phyloP scores from a whole-genome alignment of 2,888 invertebrate species.

The Ernsta delagoae region DNA sequence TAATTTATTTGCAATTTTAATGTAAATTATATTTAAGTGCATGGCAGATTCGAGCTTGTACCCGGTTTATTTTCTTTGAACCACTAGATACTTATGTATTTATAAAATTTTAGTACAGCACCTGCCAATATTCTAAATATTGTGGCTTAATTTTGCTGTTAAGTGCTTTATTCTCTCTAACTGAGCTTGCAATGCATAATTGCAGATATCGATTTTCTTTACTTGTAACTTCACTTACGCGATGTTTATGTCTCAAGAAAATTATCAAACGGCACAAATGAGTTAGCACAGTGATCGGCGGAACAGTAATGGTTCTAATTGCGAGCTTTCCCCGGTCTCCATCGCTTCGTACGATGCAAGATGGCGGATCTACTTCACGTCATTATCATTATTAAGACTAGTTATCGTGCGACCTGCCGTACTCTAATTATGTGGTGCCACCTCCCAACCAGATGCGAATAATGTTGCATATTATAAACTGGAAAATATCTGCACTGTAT shows the following conservation, averaged over 20 bases:
- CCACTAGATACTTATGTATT: too few relatives aligned
- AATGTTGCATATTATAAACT: conserved; percentile 63
- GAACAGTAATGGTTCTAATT: conserved; percentile 54
- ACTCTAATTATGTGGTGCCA: conserved; percentile 75
- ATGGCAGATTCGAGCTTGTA: too few relatives aligned
- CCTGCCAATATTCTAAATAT: too few relatives aligned
- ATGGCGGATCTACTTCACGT: conserved; percentile 75
- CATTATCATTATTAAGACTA: conserved; percentile 69
- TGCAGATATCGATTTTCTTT: not conserved
- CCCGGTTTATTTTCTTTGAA: too few relatives aligned
- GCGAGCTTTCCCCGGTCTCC: conserved; percentile 66
- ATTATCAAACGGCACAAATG: conserved; percentile 20
- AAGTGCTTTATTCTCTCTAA: too few relatives aligned
- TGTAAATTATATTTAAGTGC: too few relatives aligned
- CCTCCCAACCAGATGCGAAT: conserved; percentile 61
- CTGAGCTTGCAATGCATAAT: too few relatives aligned
- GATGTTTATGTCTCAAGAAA: conserved; percentile 1
- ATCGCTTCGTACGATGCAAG: conserved; percentile 65
- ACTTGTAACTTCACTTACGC: not conserved
- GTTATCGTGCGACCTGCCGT: conserved; percentile 76
- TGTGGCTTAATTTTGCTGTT: too few relatives aligned
- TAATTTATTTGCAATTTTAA: too few relatives aligned
- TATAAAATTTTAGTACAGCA: too few relatives aligned
- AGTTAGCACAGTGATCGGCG: conserved; percentile 36
- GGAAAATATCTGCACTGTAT: conserved; percentile 20